Evolutionary conservation across 2,888 invertebrate species (phyloP), one percentile per base, ranked within the genome.

Genomic region (Pherbina coryleti): DNA sequence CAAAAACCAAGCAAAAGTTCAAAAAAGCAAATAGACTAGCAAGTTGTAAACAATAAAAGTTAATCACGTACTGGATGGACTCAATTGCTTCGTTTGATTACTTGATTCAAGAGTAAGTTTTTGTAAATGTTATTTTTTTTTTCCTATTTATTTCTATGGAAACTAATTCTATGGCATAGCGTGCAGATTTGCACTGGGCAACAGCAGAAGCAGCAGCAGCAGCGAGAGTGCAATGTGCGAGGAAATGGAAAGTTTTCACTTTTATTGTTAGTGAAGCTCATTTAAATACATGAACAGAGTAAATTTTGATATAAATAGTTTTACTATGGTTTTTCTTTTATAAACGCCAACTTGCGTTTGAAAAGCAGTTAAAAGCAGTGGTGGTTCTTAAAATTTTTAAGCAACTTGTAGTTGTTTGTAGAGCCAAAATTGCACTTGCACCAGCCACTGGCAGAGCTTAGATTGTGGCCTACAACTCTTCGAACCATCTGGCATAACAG

Each of bases 11-110:
- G 19, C 22, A 19, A 55, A 22, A 55, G 17, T 49, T 51, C n/a
- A 7, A 37, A 37, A 37, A 19, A 66, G 37, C 66, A 66, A 60
- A 60, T 22, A 55, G 25, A 31, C 64, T 66, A n/a, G 72, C 34
- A 72, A 37, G 44, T 73, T 44, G 22, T 51, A 49, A 53, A 74
- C 34, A 74, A 74, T 64, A 64, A 74, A 74, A 74, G 28, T 66
- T 74, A 51, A 74, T 31, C 74, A 74, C 74, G 74, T 74, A 53
- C 66, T 17, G 37, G 11, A 60, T 17, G 37, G 11, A 60, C 57
- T 60, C 72, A 72, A 72, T 34, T 60, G 60, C 44, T 37, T 22
- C 25, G 72, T 37, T 60, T 11, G 44, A 69, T 69, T 67, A 37
- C 67, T 22, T 51, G 69, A 51, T 69, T 25, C 51, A 51, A 69